Evolutionary conservation across 2,888 invertebrate genomes (phyloP).

Genomic region (Dromius quadrimaculatus): DNA sequence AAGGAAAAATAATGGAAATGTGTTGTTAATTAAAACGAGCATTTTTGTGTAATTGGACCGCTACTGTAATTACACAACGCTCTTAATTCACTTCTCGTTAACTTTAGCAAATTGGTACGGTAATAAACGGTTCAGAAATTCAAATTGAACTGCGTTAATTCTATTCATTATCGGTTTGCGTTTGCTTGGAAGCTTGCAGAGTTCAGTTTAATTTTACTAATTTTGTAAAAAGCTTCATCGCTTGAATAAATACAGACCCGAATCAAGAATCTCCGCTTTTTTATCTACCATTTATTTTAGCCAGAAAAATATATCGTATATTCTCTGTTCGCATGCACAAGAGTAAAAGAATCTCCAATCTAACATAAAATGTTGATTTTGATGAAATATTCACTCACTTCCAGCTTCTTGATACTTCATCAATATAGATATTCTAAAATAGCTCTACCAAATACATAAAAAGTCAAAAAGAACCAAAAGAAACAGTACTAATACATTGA

Average conservation of each 20-base stretch:
- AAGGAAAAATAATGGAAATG: conserved; percentile 34
- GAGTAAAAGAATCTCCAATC: too few relatives aligned
- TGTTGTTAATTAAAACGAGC: conserved; percentile 46
- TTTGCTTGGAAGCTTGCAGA: conserved; percentile 23
- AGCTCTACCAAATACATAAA: too few relatives aligned
- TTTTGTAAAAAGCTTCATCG: conserved; percentile 17
- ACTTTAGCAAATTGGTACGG: conserved; percentile 41
- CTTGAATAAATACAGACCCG: not conserved
- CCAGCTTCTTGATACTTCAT: too few relatives aligned
- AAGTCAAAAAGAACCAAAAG: too few relatives aligned
- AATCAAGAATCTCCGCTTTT: not conserved
- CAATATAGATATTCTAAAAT: too few relatives aligned
- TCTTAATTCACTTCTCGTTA: conserved; percentile 47
- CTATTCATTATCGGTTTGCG: conserved; percentile 45
- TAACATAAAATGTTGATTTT: too few relatives aligned
- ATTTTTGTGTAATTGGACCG: conserved; percentile 48
- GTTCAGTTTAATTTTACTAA: conserved; percentile 39
- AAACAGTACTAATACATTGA: too few relatives aligned
- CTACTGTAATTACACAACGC: conserved; percentile 42
- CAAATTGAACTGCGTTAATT: conserved; percentile 46
- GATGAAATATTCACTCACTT: too few relatives aligned
- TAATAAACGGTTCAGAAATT: conserved; percentile 46
- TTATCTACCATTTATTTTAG: too few relatives aligned
- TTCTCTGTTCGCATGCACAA: too few relatives aligned
- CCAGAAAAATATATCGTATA: too few relatives aligned